These are phyloP conservation scores for Andricus grossulariae DNA, from an alignment of 1,140 invertebrate species.

Conservation along the genomic window DNA sequence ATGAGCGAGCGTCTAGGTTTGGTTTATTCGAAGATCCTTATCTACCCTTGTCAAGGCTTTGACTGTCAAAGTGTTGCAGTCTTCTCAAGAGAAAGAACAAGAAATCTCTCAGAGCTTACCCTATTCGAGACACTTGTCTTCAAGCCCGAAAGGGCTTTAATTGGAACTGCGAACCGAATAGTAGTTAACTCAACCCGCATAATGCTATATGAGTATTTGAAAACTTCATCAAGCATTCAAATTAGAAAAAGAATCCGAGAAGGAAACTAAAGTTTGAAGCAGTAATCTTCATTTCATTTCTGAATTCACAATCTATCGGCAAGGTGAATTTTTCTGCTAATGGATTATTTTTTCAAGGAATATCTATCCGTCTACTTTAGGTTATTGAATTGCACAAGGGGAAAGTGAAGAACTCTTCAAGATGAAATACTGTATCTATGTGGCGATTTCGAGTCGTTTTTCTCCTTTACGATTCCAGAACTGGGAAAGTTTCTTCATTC, in stretches of 20 bases:
- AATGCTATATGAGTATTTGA: too few species aligned
- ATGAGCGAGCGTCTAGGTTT: conserved; percentile 15
- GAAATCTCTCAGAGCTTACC: neutral
- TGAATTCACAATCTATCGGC: too few species aligned
- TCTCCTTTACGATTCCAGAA: neutral
- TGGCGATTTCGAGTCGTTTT: neutral
- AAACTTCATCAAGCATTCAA: too few species aligned
- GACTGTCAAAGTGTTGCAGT: conserved; percentile 15
- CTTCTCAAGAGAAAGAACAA: conserved; percentile 15
- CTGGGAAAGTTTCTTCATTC: neutral
- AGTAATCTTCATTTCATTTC: too few species aligned
- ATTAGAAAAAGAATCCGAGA: too few species aligned
- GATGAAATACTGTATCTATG: neutral
- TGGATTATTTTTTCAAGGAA: too few species aligned
- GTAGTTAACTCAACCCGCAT: too few species aligned
- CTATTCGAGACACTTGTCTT: neutral
- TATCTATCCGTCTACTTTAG: too few species aligned
- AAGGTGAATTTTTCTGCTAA: too few species aligned
- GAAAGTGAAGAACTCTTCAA: neutral
- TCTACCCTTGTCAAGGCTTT: conserved; percentile 5
- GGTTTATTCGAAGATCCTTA: conserved; percentile 20
- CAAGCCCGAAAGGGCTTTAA: too few species aligned
- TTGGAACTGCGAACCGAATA: too few species aligned
- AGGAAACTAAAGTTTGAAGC: too few species aligned
- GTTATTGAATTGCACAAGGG: neutral